Conservation (phyloP, 2,888 invertebrate species). For the Melitaea athalia region DNA sequence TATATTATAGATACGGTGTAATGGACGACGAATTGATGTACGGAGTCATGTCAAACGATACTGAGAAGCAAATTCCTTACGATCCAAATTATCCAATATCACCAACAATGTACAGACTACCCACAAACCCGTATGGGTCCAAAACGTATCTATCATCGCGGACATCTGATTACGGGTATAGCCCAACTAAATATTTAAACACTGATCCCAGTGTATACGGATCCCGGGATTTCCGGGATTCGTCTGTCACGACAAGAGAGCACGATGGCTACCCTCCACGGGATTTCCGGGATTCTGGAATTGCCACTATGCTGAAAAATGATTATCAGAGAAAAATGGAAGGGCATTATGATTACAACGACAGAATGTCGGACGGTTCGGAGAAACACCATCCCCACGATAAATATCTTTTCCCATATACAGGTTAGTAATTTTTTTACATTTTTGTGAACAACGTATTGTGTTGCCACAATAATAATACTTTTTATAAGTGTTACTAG, state of each 20-base stretch:
- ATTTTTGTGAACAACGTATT: conserved; percentile 19
- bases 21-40: conserved; percentile 78
- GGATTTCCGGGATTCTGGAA: conserved; percentile 75
- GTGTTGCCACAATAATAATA: background rate
- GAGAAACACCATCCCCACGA: conserved; percentile 88
- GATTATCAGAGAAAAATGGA: conserved; percentile 79
- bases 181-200: conserved; percentile 73
- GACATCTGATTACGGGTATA: conserved; percentile 77
- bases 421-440: conserved; percentile 73
- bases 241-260: conserved; percentile 66
- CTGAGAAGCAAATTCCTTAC: conserved; percentile 75
- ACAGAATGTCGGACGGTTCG: conserved; percentile 86
- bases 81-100: conserved; percentile 78
- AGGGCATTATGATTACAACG: conserved; percentile 81
- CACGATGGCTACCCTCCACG: conserved; percentile 72
- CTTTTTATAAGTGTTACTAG: background rate
- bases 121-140: conserved; percentile 77
- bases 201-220: conserved; percentile 68
- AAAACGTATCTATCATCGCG: conserved; percentile 72
- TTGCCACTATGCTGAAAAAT: conserved; percentile 78
- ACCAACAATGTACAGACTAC: conserved; percentile 74
- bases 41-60: conserved; percentile 66
- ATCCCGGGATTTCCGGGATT: conserved; percentile 68
- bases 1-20: conserved; percentile 65
- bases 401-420: conserved; percentile 92